Percentiles rank a stretch among this genome's conserved stretches.
phyloP scores from a whole-genome alignment of 2,113 vertebrate genomes.

The Barnardius zonarius region DNA sequence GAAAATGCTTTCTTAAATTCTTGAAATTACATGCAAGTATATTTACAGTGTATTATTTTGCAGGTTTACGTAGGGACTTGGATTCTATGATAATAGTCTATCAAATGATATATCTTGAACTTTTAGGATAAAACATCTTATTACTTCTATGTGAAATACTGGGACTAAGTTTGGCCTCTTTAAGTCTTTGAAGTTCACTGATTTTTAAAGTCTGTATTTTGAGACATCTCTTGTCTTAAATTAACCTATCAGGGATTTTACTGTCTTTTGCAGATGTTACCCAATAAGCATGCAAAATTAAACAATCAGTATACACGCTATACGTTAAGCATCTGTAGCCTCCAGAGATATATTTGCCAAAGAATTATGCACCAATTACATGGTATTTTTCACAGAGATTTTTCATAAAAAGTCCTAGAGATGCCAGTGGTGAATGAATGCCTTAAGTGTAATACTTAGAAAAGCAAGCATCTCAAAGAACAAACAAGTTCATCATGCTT shows the following conservation, averaged over 20 bases:
- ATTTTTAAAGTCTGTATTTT: background rate
- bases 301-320: background rate
- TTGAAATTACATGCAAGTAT: too few relatives aligned
- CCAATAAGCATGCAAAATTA: background rate
- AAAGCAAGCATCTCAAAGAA: background rate
- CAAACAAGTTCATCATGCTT: background rate
- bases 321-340: background rate
- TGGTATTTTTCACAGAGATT: background rate
- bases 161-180: background rate
- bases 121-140: background rate
- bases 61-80: background rate
- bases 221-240: background rate
- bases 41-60: too few relatives aligned
- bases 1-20: too few relatives aligned
- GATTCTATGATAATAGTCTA: background rate
- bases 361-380: background rate
- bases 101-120: background rate
- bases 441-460: background rate
- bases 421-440: conserved; percentile 20
- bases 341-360: background rate
- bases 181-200: background rate
- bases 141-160: background rate
- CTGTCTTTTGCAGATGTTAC: background rate
- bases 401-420: conserved; percentile 3
- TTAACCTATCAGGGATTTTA: background rate